These are phyloP conservation scores for Mya arenaria DNA, from an alignment of 1,140 invertebrate genomes.

Conservation along the genomic window DNA sequence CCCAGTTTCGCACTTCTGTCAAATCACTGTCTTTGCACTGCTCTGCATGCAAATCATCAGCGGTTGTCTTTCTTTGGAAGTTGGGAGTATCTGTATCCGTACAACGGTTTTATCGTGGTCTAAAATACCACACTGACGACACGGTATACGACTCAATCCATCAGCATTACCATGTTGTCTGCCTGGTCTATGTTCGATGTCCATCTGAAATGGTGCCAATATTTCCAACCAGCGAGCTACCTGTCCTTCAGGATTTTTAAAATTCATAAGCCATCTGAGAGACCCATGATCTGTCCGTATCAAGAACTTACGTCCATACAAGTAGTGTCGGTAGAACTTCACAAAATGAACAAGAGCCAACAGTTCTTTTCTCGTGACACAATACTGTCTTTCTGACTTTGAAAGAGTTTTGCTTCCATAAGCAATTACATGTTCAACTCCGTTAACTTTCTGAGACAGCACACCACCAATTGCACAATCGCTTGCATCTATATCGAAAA, in stretches of 20 bases:
- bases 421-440: slow-evolving; percentile 78
- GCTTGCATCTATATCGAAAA: slow-evolving; percentile 53
- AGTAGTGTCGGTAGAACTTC: slow-evolving; percentile 3
- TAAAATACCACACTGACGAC: slow-evolving; percentile 3
- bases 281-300: slow-evolving; percentile 9
- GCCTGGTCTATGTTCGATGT: slow-evolving; percentile 63
- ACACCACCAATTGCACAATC: slow-evolving; percentile 47
- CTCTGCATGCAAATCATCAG: neutral
- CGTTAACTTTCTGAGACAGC: slow-evolving; percentile 51
- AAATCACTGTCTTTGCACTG: neutral
- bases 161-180: slow-evolving; percentile 68
- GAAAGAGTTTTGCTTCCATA: slow-evolving; percentile 80
- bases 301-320: neutral
- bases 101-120: neutral
- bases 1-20: too few species aligned
- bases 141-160: slow-evolving; percentile 55
- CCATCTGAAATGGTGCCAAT: slow-evolving; percentile 62
- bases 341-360: slow-evolving; percentile 52
- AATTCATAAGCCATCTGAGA: slow-evolving; percentile 17
- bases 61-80: neutral
- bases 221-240: slow-evolving; percentile 63
- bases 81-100: neutral
- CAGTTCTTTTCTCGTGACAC: slow-evolving; percentile 61
- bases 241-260: neutral
- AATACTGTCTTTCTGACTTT: slow-evolving; percentile 81